phyloP scores from a whole-genome alignment of 2,797 vertebrate species.

The Odontamblyopus lacepedii region DNA sequence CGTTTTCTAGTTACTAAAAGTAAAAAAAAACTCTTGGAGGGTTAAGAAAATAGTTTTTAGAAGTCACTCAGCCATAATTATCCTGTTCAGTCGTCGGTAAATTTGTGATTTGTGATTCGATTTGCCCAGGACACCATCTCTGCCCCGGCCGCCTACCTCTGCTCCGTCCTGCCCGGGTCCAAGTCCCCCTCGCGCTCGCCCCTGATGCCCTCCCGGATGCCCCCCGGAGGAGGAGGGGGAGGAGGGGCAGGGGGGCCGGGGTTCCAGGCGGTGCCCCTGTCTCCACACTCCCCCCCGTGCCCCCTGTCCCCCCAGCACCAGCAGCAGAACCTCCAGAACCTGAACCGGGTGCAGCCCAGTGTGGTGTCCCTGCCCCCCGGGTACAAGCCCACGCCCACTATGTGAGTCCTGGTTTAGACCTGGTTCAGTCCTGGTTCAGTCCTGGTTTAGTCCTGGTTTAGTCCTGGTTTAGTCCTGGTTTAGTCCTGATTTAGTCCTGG shows the following conservation, averaged over 20 bases:
- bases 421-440: no score
- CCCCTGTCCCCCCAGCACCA: constrained; percentile 39
- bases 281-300: constrained; percentile 37
- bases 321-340: constrained; percentile 35
- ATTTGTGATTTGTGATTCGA: no score
- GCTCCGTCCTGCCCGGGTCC: constrained; percentile 65
- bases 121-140: constrained; percentile 69
- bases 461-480: no score
- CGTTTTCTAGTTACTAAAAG: no score
- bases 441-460: no score
- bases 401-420: constrained; percentile 51
- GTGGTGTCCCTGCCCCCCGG: constrained; percentile 66
- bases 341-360: constrained; percentile 47
- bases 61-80: no score
- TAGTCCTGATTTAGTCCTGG: no score
- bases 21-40: no score
- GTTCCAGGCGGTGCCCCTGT: constrained; percentile 34
- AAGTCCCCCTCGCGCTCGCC: constrained; percentile 55
- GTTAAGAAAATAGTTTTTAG: no score
- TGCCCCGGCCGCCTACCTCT: constrained; percentile 71
- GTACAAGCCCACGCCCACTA: constrained; percentile 66
- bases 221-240: not conserved
- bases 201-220: constrained; percentile 33
- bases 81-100: no score
- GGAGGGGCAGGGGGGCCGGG: not conserved